Conservation (phyloP, 2,888 invertebrate genomes). For the Embidobia sp. region DNA sequence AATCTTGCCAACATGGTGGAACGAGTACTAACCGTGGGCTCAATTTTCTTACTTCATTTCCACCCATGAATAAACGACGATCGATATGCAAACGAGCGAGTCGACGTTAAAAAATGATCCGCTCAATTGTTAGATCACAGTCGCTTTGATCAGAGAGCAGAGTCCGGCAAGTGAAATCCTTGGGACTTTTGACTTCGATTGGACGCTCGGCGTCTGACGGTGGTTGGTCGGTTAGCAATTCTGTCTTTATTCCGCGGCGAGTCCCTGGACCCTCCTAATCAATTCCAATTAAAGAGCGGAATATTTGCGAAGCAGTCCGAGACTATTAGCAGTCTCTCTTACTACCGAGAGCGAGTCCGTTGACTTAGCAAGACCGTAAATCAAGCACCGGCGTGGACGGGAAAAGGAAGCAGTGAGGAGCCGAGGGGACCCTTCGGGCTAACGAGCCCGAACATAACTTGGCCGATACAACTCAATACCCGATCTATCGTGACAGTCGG, state of each 20-base stretch:
- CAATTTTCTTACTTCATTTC: too few species aligned
- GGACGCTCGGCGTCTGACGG: slow-evolving; percentile 42
- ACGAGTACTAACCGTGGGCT: too few species aligned
- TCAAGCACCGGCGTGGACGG: slow-evolving; percentile 74
- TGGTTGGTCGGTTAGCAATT: slow-evolving; percentile 72
- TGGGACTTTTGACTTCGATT: slow-evolving; percentile 39
- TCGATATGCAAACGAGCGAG: too few species aligned
- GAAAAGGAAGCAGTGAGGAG: slow-evolving; percentile 60
- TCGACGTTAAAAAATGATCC: neutral
- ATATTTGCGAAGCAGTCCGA: slow-evolving; percentile 79
- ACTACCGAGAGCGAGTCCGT: slow-evolving; percentile 74
- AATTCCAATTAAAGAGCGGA: slow-evolving; percentile 81
- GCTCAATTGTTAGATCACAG: neutral
- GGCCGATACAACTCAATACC: slow-evolving; percentile 81
- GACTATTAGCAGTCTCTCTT: slow-evolving; percentile 80
- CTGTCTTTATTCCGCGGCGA: slow-evolving; percentile 76
- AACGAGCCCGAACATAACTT: slow-evolving; percentile 81
- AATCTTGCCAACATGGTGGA: too few species aligned
- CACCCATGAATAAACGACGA: too few species aligned
- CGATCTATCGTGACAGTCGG: slow-evolving; percentile 79
- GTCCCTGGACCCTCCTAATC: slow-evolving; percentile 77
- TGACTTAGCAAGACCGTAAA: slow-evolving; percentile 78
- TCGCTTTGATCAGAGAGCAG: slow-evolving; percentile 24
- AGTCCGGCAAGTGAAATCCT: slow-evolving; percentile 17
- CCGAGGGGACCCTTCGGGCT: slow-evolving; percentile 62